phyloP scores from a whole-genome alignment of 2,888 invertebrate species.

The Adineta ricciae region DNA sequence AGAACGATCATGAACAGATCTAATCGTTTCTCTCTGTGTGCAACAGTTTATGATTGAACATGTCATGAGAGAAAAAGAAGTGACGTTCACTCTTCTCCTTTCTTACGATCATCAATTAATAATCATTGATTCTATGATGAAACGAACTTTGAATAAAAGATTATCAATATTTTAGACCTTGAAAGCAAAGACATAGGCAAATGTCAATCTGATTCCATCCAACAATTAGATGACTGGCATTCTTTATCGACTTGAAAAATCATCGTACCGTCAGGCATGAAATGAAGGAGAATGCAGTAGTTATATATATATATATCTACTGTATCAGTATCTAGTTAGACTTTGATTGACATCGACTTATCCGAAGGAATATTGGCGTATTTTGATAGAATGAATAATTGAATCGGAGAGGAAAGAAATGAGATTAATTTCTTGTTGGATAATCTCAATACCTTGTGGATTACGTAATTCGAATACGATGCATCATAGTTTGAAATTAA shows the following conservation, averaged over 20 bases:
- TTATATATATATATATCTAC: neutral
- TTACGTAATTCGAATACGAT: too few species aligned
- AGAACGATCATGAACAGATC: neutral
- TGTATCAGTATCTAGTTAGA: too few species aligned
- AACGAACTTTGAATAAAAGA: neutral
- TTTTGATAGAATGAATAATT: neutral
- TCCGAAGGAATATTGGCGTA: neutral
- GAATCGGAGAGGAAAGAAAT: neutral
- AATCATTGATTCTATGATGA: neutral
- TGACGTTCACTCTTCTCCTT: too few species aligned
- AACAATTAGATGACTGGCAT: neutral
- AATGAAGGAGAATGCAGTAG: neutral
- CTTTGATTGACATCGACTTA: neutral
- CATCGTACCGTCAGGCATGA: neutral
- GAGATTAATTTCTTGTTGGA: neutral
- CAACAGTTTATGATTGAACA: too few species aligned
- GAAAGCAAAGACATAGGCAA: neutral
- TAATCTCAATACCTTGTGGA: neutral
- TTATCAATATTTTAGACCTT: neutral
- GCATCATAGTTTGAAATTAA: too few species aligned
- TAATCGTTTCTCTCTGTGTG: too few species aligned
- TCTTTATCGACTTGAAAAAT: neutral
- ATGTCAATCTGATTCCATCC: neutral
- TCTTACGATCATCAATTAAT: neutral
- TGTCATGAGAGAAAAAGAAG: too few species aligned